A percentile compares a stretch with the other conserved stretches of the same genome.
phyloP scores from a whole-genome alignment of 2,113 vertebrate species.

The Phaethon lepturus region DNA sequence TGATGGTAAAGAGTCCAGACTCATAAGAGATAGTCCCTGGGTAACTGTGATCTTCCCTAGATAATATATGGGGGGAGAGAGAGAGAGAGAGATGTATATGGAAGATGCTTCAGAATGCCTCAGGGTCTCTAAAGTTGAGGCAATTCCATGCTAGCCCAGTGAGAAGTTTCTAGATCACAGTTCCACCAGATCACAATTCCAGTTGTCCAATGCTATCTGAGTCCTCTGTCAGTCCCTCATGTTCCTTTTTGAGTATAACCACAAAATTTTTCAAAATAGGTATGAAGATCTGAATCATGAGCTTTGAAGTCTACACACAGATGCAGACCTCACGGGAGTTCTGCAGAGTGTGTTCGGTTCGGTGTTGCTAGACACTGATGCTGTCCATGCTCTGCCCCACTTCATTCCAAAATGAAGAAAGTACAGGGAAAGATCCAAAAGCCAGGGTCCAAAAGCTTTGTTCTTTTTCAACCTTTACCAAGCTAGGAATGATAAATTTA shows the following conservation, averaged over 20 bases:
- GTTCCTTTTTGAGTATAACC: background rate
- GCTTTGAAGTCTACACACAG: background rate
- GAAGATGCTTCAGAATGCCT: background rate
- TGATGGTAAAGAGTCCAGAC: background rate
- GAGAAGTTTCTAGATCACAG: background rate
- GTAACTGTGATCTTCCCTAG: background rate
- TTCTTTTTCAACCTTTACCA: background rate
- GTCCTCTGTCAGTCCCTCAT: background rate
- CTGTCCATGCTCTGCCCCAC: fast-evolving
- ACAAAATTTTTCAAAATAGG: background rate
- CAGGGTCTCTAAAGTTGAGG: background rate
- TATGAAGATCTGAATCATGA: background rate
- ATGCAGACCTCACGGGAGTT: background rate
- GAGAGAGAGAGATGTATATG: background rate
- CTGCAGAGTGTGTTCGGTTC: background rate
- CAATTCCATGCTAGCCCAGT: fast-evolving
- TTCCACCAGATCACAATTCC: background rate
- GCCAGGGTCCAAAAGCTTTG: background rate
- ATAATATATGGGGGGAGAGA: background rate
- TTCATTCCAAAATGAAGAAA: background rate
- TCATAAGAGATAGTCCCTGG: background rate
- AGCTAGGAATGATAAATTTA: background rate
- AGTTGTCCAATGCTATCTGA: background rate
- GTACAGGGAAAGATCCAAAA: background rate
- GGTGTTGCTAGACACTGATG: background rate